Evolutionary conservation across 2,113 vertebrate genomes (phyloP).

Genomic region (Lepisosteus oculatus): DNA sequence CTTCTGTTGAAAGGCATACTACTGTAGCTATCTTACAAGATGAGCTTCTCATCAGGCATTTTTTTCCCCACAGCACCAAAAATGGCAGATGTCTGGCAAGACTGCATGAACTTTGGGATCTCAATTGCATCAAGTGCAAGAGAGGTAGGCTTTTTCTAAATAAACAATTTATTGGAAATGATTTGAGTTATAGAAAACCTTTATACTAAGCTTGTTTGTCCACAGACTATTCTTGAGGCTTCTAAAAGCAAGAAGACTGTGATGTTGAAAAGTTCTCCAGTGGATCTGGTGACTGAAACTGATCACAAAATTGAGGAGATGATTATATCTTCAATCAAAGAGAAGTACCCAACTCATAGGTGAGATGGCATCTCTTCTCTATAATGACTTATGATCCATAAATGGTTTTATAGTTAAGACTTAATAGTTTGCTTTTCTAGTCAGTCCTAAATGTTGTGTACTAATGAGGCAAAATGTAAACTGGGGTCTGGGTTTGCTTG

Average conservation of each 20-base stretch:
- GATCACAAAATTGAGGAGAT: slow-evolving; percentile 85
- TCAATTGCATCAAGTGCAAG: slow-evolving; percentile 9
- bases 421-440: too few relatives aligned
- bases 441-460: too few relatives aligned
- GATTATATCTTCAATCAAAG: slow-evolving; percentile 69
- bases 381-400: too few relatives aligned
- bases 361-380: slow-evolving; percentile 24
- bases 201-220: neutral
- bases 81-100: neutral
- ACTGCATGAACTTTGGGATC: slow-evolving; percentile 13
- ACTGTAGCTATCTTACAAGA: too few relatives aligned
- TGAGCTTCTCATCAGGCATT: too few relatives aligned
- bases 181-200: neutral
- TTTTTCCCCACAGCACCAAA: too few relatives aligned
- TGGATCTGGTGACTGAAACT: slow-evolving; percentile 81
- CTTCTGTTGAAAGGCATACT: too few relatives aligned
- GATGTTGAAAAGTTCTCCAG: slow-evolving; percentile 81
- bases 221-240: slow-evolving; percentile 69
- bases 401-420: too few relatives aligned
- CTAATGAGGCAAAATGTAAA: too few relatives aligned
- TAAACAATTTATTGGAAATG: neutral
- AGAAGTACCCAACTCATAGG: slow-evolving; percentile 81
- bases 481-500: too few relatives aligned
- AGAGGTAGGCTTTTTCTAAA: neutral
- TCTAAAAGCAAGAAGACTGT: slow-evolving; percentile 68